Conservation (phyloP, 2,888 invertebrate species). For the Athripsodes cinereus region DNA sequence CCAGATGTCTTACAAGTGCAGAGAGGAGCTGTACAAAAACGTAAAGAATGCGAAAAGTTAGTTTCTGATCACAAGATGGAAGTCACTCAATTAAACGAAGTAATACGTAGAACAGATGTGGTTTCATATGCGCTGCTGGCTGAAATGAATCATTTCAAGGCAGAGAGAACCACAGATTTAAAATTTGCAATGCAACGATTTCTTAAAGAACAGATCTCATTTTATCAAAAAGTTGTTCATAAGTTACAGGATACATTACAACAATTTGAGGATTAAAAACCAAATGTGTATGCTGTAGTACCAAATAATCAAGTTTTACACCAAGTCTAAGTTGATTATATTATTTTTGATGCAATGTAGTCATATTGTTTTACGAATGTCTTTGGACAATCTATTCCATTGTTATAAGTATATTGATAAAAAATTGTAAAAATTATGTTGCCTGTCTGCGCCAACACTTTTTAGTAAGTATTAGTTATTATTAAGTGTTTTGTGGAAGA, state of each 20-base stretch:
- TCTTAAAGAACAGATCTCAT: constrained; percentile 81
- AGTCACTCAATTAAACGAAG: constrained; percentile 71
- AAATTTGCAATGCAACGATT: constrained; percentile 81
- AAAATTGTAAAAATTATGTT: too few relatives aligned
- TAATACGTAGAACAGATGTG: constrained; percentile 79
- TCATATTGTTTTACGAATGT: background rate
- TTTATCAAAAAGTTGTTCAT: constrained; percentile 80
- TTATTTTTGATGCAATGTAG: too few relatives aligned
- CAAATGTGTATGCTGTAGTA: constrained; percentile 6
- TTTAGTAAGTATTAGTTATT: too few relatives aligned
- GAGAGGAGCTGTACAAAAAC: constrained; percentile 83
- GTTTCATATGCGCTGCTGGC: constrained; percentile 91
- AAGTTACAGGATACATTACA: constrained; percentile 58
- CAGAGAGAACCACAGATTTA: constrained; percentile 78
- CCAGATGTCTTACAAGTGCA: constrained; percentile 88
- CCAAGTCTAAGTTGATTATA: background rate
- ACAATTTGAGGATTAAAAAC: constrained; percentile 43
- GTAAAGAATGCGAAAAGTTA: constrained; percentile 79
- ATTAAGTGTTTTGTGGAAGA: too few relatives aligned
- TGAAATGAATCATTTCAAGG: constrained; percentile 90
- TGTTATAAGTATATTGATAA: background rate
- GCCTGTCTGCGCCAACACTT: too few relatives aligned
- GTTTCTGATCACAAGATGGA: constrained; percentile 79
- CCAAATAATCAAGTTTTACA: constrained; percentile 6
- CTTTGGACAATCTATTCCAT: background rate